phyloP scores from a whole-genome alignment of 2,888 invertebrate species.

The Hirtodrosophila duncani region DNA sequence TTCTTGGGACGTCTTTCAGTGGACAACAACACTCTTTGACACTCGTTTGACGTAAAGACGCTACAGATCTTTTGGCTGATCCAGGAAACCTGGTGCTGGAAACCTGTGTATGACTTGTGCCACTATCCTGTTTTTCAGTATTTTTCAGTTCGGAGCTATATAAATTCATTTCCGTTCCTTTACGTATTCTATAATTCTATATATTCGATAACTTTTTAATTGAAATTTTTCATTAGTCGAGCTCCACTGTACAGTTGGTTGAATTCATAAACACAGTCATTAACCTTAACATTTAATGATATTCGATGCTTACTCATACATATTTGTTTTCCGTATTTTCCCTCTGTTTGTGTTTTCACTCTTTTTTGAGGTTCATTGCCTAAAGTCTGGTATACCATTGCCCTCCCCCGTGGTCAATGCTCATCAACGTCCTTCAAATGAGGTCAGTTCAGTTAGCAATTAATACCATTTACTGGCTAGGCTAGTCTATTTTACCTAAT shows the following conservation, averaged over 20 bases:
- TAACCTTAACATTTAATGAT: slow-evolving; percentile 58
- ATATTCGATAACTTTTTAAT: not conserved
- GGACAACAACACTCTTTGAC: no score
- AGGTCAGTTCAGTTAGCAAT: slow-evolving; percentile 52
- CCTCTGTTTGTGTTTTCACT: slow-evolving; percentile 36
- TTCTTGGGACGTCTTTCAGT: no score
- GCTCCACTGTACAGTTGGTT: no score
- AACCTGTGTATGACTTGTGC: no score
- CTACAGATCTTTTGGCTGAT: no score
- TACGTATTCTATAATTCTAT: slow-evolving; percentile 11
- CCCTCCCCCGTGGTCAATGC: slow-evolving; percentile 58
- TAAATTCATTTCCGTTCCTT: no score
- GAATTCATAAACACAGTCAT: slow-evolving; percentile 53
- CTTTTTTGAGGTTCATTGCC: slow-evolving; percentile 56
- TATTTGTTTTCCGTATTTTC: slow-evolving; percentile 19
- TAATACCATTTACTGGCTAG: slow-evolving; percentile 19
- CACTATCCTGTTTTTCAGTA: no score
- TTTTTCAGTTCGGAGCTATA: no score
- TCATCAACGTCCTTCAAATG: slow-evolving; percentile 58
- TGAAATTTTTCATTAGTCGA: not conserved
- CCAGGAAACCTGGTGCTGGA: no score
- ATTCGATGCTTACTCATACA: slow-evolving; percentile 37
- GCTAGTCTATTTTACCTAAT: no score
- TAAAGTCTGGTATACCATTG: no score
- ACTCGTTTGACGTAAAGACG: no score